Evolutionary conservation across 2,113 vertebrate genomes (phyloP).

Genomic region (Steatornis caripensis): DNA sequence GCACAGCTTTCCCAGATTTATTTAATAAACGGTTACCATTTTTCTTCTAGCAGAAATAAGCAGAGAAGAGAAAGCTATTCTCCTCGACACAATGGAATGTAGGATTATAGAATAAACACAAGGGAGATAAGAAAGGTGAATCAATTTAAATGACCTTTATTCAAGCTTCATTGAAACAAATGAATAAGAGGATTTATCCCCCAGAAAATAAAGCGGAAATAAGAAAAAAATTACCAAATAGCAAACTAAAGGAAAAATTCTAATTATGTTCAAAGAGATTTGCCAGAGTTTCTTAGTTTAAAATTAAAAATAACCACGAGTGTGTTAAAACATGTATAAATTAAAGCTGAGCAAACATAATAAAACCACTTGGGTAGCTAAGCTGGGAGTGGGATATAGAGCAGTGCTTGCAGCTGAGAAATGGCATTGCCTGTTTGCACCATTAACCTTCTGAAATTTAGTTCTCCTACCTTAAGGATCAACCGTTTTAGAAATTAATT

Average conservation of each 20-base stretch:
- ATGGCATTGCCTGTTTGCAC: slow-evolving; percentile 30
- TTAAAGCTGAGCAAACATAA: slow-evolving; percentile 46
- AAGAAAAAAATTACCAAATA: slow-evolving; percentile 56
- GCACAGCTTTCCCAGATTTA: slow-evolving; percentile 31
- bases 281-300: slow-evolving; percentile 37
- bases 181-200: slow-evolving; percentile 70
- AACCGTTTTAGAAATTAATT: slow-evolving; percentile 31
- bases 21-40: slow-evolving; percentile 68
- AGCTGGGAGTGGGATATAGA: neutral
- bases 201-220: slow-evolving; percentile 49
- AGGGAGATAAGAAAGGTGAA: slow-evolving; percentile 64
- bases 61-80: slow-evolving; percentile 38
- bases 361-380: neutral
- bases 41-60: slow-evolving; percentile 41
- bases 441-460: slow-evolving; percentile 34
- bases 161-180: slow-evolving; percentile 66
- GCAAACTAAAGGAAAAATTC: slow-evolving; percentile 42
- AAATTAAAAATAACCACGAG: slow-evolving; percentile 41
- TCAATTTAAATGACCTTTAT: slow-evolving; percentile 72
- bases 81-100: slow-evolving; percentile 42
- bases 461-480: slow-evolving; percentile 10
- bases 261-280: slow-evolving; percentile 43
- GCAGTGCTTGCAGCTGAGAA: slow-evolving; percentile 14
- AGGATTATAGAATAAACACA: slow-evolving; percentile 61
- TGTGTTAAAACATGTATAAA: slow-evolving; percentile 26